phyloP scores from a whole-genome alignment of 1,140 invertebrate genomes.

The Thaumatotibia leucotreta region DNA sequence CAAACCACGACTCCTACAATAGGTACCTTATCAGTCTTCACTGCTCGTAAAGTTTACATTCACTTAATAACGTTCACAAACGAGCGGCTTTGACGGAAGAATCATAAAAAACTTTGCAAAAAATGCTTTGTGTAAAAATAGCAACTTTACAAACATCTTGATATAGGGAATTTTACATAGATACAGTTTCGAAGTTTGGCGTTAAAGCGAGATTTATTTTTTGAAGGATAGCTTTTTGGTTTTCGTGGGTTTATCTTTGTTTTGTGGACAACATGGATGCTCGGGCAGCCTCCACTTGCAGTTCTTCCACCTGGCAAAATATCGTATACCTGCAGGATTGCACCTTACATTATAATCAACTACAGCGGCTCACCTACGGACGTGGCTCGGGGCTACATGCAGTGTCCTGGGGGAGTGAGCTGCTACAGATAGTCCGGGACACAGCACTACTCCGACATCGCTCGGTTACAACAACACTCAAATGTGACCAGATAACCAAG shows the following conservation, averaged over 20 bases:
- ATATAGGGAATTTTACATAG: conserved; percentile 68
- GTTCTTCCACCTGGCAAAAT: conserved; percentile 87
- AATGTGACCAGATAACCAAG: not conserved
- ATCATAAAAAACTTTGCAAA: conserved; percentile 59
- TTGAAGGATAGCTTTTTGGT: conserved; percentile 70
- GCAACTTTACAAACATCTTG: conserved; percentile 66
- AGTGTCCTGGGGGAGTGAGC: conserved; percentile 30
- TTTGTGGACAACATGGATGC: conserved; percentile 77
- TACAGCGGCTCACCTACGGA: conserved; percentile 64
- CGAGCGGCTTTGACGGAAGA: conserved; percentile 59
- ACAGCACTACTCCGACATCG: not conserved
- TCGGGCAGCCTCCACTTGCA: conserved; percentile 81
- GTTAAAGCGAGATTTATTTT: conserved; percentile 69
- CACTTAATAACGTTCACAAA: conserved; percentile 55
- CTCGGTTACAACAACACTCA: conserved; percentile 1
- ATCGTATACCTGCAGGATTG: conserved; percentile 84
- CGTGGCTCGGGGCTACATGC: conserved; percentile 50
- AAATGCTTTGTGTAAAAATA: conserved; percentile 69
- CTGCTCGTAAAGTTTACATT: conserved; percentile 60
- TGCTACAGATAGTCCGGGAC: not conserved
- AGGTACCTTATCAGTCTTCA: conserved; percentile 73
- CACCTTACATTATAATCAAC: conserved; percentile 74
- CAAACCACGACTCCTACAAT: conserved; percentile 62
- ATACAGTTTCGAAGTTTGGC: conserved; percentile 53
- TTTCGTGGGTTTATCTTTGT: conserved; percentile 75